Evolutionary conservation across 2,797 vertebrate genomes (phyloP), one percentile per base, ranked within the genome.

Genomic region (Dendrocincla fuliginosa): DNA sequence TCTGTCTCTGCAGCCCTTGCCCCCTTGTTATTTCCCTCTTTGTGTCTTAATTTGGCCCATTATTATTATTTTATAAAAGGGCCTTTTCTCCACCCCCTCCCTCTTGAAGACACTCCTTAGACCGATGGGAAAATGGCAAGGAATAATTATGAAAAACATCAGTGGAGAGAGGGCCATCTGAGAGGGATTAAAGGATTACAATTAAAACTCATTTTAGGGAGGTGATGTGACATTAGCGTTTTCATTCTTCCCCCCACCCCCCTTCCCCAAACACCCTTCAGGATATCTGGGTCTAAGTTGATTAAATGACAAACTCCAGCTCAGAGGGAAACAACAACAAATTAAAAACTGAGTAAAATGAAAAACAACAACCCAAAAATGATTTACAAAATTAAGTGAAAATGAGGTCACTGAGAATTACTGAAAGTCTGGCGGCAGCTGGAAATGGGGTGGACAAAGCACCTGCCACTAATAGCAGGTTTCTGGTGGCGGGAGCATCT

Each of bases 101-200:
- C 96, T 97, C 97, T 97, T 79, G 60, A 98, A 97, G 91, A 89
- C 90, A 95, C 96, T 97, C 94, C 96, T 97, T 69, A 95, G 97
- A 93, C 93, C 84, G 95, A 95, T 97, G 97, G 97, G 97, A 97
- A 97, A 97, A 96, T 95, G 95, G 97, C 94, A 96, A 95, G 96
- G 97, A 96, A 96, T 97, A 98, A 98, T 98, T 97, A 97, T 92
- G 96, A 96, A 96, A 95, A 97, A 95, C 98, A 97, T 97, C 97
- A 97, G 96, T 87, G 95, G 95, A 96, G 96, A 95, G 95, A 97
- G 97, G 96, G 97, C 97, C 97, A 96, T 97, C 97, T 97, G 97
- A 97, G 97, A 97, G 95, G 98, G 98, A 98, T 98, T 98, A 98
- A 98, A 97, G 98, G 98, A 98, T 98, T 98, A 98, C 96, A 97